Percentiles rank a stretch among this genome's conserved stretches.
Evolutionary conservation across 2,888 invertebrate genomes (phyloP).

Genomic region (Pheosia gnoma): DNA sequence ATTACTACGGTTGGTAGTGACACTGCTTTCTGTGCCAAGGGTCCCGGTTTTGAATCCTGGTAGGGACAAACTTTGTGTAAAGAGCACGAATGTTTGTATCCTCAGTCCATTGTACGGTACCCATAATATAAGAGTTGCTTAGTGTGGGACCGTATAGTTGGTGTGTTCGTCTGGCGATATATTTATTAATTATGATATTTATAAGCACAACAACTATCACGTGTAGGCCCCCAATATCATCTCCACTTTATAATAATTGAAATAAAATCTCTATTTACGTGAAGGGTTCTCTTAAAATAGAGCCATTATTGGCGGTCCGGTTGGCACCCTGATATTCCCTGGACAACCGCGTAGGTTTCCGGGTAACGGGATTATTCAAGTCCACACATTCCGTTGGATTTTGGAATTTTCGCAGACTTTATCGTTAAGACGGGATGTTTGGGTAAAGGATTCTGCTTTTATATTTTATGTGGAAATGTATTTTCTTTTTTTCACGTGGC

Average conservation of each 20-base stretch:
- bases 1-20: no score
- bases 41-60: no score
- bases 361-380: conserved; percentile 22
- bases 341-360: conserved; percentile 19
- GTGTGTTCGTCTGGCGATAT: no score
- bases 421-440: not conserved
- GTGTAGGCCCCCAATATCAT: no score
- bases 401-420: conserved; percentile 12
- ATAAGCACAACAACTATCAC: no score
- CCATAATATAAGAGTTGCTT: no score
- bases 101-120: no score
- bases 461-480: not conserved
- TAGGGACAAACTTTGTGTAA: no score
- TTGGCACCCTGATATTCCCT: conserved; percentile 14
- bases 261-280: not conserved
- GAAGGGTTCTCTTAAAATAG: conserved; percentile 14
- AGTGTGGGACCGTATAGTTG: no score
- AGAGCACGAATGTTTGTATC: no score
- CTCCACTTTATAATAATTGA: conserved; percentile 21
- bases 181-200: no score
- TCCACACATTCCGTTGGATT: conserved; percentile 11
- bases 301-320: conserved; percentile 18
- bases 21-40: no score
- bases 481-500: not conserved
- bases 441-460: not conserved